Base-by-base conservation (phyloP, 2,888 invertebrate genomes). In the Drosophila kambysellisi region DNA sequence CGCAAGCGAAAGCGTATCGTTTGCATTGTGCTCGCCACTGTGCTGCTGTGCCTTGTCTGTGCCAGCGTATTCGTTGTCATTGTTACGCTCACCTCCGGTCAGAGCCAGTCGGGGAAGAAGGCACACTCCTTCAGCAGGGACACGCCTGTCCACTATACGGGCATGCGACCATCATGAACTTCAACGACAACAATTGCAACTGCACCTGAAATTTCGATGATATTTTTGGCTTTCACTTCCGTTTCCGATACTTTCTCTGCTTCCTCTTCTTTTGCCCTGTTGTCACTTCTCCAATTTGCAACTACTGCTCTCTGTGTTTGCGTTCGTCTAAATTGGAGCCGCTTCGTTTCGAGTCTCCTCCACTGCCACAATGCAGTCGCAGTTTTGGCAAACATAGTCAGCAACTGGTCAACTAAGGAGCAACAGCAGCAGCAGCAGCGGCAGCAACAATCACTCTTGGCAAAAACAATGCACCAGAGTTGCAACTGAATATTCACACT, bases 11-110 rank as follows among this genome's bases (percentile, higher is more conserved):
- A 95, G 70, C 95, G 95, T 81, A 95, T 96, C 82, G 96, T 96
- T 59, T 95, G 95, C 88, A 95, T 96, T 85, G 95, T 96, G 70
- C 94, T 96, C 43, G 91, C 85, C 79, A 96, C 95, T 41, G 96
- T 96, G 41, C 96, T 96, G 93, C 94, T 96, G 93, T 96, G 96
- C 92, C 94, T 97, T 88, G 95, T 96, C 82, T 94, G 95, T 88
- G 95, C 96, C 70, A 95, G 96, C 88, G 95, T 96, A 77, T 95
- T 96, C 90, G 96, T 96, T 89, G 96, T 97, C 91, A 95, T 97
- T 91, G 95, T 97, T 89, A 96, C 97, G 65, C 94, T 97, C 92
- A 96, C 96, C 54, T 96, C 95, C 84, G 95, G 95, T 88, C 94
- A 95, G 72, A 95, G 95, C 74, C 95, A 95, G 92, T 94, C 94